Conservation (phyloP, 1,140 invertebrate species). For the Thaumatotibia leucotreta region DNA sequence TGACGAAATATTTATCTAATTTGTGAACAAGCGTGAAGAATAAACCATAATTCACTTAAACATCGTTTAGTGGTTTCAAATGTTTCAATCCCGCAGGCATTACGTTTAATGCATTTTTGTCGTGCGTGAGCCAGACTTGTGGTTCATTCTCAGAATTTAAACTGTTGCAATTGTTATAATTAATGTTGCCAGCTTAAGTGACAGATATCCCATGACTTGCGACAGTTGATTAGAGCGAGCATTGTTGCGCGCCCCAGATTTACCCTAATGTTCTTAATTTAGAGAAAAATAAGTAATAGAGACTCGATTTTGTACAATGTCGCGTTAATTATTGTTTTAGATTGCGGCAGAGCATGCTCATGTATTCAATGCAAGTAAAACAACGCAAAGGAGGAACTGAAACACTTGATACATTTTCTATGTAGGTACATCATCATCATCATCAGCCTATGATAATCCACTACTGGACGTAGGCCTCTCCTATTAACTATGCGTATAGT, state of each 20-base stretch:
- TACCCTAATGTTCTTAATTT: slow-evolving; percentile 21
- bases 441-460: too few species aligned
- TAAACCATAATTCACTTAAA: not conserved
- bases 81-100: not conserved
- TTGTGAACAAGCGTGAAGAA: not conserved
- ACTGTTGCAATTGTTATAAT: not conserved
- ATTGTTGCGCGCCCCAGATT: slow-evolving; percentile 35
- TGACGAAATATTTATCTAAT: not conserved
- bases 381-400: too few species aligned
- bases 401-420: too few species aligned
- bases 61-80: not conserved
- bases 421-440: too few species aligned
- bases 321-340: too few species aligned
- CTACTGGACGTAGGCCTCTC: too few species aligned
- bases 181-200: not conserved
- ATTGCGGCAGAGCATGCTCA: too few species aligned
- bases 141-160: not conserved
- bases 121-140: not conserved
- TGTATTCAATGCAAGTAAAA: too few species aligned
- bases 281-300: not conserved
- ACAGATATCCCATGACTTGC: slow-evolving; percentile 22
- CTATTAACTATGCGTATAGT: too few species aligned
- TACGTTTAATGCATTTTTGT: not conserved
- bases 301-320: too few species aligned
- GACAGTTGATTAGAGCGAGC: slow-evolving; percentile 35